Conservation (phyloP, 2,888 invertebrate species). For the Ypsolopha sequella region DNA sequence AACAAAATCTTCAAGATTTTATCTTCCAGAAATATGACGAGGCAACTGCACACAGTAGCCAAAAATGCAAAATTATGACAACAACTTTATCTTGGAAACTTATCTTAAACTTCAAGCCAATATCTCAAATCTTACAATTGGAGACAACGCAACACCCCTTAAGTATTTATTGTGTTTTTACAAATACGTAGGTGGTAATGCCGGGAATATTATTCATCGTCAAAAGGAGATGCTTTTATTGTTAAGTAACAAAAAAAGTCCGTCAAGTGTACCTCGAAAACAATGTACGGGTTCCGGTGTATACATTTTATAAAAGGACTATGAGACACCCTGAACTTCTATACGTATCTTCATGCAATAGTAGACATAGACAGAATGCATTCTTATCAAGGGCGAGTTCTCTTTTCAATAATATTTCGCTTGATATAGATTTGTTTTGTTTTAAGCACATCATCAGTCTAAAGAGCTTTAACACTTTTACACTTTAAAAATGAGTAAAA, state of each 20-base stretch:
- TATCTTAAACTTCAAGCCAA: not conserved
- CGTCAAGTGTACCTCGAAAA: conserved; percentile 6
- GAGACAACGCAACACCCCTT: conserved; percentile 43
- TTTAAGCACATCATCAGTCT: too few relatives aligned
- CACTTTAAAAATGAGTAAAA: too few relatives aligned
- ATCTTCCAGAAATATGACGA: conserved; percentile 1
- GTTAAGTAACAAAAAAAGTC: conserved; percentile 25
- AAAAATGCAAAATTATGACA: conserved; percentile 1
- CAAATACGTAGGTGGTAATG: conserved; percentile 69
- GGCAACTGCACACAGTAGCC: not conserved
- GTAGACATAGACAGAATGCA: too few relatives aligned
- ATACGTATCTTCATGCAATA: too few relatives aligned
- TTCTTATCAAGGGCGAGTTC: too few relatives aligned
- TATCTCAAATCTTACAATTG: conserved; percentile 39
- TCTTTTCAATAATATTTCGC: too few relatives aligned
- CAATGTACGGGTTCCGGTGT: too few relatives aligned
- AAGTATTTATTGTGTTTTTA: conserved; percentile 68
- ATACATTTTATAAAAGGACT: too few relatives aligned
- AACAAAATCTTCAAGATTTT: too few relatives aligned
- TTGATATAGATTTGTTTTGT: too few relatives aligned
- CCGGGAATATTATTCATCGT: conserved; percentile 23
- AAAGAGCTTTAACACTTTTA: too few relatives aligned
- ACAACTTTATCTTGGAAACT: not conserved
- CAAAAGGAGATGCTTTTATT: conserved; percentile 13
- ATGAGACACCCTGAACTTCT: too few relatives aligned